These are phyloP conservation scores for Agrypnia vestita DNA, from an alignment of 1,140 invertebrate genomes.

Conservation along the genomic window DNA sequence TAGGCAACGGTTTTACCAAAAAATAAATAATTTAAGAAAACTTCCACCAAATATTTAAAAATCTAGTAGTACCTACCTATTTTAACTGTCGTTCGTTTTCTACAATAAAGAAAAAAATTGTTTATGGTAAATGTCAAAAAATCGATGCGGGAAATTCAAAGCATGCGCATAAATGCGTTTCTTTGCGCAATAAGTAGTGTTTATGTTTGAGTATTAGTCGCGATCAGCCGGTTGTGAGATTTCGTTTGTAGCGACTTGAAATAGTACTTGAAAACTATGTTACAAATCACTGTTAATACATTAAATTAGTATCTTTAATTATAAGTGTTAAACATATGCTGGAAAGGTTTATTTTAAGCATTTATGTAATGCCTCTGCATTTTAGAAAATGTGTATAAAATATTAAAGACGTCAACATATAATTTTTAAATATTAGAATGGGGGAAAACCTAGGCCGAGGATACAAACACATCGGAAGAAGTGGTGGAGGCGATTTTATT, in stretches of 20 bases:
- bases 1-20: too few relatives aligned
- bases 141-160: constrained; percentile 55
- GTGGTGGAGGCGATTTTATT: constrained; percentile 64
- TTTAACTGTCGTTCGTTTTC: not conserved
- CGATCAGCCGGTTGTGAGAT: constrained; percentile 51
- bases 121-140: constrained; percentile 47
- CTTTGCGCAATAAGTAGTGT: constrained; percentile 48
- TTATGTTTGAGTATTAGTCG: constrained; percentile 44
- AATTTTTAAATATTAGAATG: constrained; percentile 68
- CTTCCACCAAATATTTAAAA: too few relatives aligned
- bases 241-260: constrained; percentile 12
- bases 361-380: constrained; percentile 7
- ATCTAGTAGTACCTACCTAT: too few relatives aligned
- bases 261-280: constrained; percentile 10
- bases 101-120: not conserved
- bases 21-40: too few relatives aligned
- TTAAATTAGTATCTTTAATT: constrained; percentile 6
- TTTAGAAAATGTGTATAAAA: constrained; percentile 18
- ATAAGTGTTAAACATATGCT: not conserved
- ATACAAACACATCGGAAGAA: constrained; percentile 75
- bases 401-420: not conserved
- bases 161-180: constrained; percentile 40
- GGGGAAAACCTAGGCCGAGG: constrained; percentile 80
- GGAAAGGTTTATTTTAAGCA: not conserved
- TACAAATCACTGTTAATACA: not conserved